Conservation (phyloP, 1,140 invertebrate genomes). For the Eupristina koningsbergeri region DNA sequence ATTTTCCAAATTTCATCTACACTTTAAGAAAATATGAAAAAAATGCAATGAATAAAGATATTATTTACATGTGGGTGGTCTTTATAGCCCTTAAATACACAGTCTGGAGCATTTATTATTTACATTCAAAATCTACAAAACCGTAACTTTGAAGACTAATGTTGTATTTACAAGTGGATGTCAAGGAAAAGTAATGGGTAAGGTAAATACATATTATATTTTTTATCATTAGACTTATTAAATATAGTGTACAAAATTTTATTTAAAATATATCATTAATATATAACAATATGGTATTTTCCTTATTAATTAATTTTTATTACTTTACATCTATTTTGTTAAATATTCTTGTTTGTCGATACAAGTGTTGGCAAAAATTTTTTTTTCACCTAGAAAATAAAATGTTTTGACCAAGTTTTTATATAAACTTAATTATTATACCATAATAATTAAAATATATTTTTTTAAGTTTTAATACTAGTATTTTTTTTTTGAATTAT, state of each 20-base stretch:
- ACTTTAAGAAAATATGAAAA: background rate
- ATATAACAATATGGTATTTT: too few species aligned
- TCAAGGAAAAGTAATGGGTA: too few species aligned
- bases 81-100: constrained; percentile 56
- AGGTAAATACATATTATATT: too few species aligned
- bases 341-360: background rate
- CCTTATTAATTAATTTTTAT: too few species aligned
- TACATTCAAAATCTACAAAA: constrained; percentile 10
- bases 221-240: too few species aligned
- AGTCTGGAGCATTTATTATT: constrained; percentile 52
- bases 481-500: background rate
- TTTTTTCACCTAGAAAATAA: background rate
- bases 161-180: background rate
- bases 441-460: background rate
- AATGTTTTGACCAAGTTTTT: background rate
- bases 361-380: background rate
- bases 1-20: too few species aligned
- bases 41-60: constrained; percentile 33
- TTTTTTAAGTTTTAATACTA: background rate
- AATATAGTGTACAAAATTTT: too few species aligned
- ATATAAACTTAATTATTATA: background rate
- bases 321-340: background rate
- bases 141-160: background rate
- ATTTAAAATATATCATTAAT: too few species aligned
- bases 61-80: constrained; percentile 8